Conservation (phyloP, 53 echinoderm and acorn worm species). For the Astropecten irregularis region DNA sequence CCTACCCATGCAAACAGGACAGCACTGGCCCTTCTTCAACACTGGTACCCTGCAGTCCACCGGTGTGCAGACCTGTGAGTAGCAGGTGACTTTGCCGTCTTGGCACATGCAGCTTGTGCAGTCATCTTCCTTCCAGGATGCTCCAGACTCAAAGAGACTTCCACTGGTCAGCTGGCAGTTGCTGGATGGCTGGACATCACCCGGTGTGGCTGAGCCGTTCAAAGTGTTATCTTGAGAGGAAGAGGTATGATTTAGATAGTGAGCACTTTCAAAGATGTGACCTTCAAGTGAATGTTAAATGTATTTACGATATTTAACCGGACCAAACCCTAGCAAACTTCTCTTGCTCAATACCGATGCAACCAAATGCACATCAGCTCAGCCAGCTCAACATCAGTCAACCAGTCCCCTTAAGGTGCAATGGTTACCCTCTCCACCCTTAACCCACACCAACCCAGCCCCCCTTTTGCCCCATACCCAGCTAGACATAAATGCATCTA, state of each 20-base stretch:
- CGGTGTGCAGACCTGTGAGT: slow-evolving; percentile 82
- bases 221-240: slow-evolving; percentile 14
- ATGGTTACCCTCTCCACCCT: too few species aligned
- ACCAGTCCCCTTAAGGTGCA: too few species aligned
- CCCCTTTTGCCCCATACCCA: too few species aligned
- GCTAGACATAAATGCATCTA: too few species aligned
- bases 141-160: slow-evolving; percentile 71
- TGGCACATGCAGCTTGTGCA: slow-evolving; percentile 96
- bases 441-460: too few species aligned
- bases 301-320: not conserved
- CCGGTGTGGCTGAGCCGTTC: slow-evolving; percentile 39
- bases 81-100: slow-evolving; percentile 76
- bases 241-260: not conserved
- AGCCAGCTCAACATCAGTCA: too few species aligned
- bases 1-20: slow-evolving; percentile 91
- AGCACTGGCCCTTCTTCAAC: slow-evolving; percentile 98
- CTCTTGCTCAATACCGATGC: too few species aligned
- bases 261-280: not conserved
- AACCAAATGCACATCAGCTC: too few species aligned
- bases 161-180: slow-evolving; percentile 73
- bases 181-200: slow-evolving; percentile 21
- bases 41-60: slow-evolving; percentile 87
- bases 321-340: too few species aligned
- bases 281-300: not conserved
- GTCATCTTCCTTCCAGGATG: slow-evolving; percentile 98